Evolutionary conservation across 2,113 vertebrate genomes (phyloP).

Genomic region (Vombatus ursinus): DNA sequence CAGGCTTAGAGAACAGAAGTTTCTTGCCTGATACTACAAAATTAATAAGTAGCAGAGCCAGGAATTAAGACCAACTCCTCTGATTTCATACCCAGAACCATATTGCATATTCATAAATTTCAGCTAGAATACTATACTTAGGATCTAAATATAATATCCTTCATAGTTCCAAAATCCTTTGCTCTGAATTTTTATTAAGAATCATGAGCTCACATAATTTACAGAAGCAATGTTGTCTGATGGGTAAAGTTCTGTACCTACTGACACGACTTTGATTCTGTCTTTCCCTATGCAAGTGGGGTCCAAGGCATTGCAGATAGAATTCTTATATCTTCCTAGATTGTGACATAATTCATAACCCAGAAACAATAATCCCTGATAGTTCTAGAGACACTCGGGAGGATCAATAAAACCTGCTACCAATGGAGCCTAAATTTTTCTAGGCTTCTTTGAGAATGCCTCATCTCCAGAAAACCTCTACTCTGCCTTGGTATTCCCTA

Average conservation of each 20-base stretch:
- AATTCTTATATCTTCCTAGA: not conserved
- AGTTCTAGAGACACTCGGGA: slow-evolving; percentile 20
- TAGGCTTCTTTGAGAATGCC: not conserved
- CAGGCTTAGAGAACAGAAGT: not conserved
- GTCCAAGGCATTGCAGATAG: not conserved
- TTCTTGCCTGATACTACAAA: not conserved
- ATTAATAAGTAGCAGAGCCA: not conserved
- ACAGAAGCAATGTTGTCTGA: not conserved
- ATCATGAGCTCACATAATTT: not conserved
- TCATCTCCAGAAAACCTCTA: not conserved
- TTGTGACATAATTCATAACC: not conserved
- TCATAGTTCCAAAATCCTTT: not conserved
- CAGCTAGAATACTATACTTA: not conserved
- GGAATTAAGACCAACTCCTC: not conserved
- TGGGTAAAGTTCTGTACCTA: not conserved
- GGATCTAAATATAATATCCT: not conserved
- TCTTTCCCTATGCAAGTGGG: not conserved
- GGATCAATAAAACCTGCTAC: not conserved
- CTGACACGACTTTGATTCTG: not conserved
- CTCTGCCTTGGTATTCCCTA: not conserved
- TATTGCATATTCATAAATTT: not conserved
- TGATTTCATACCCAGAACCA: not conserved
- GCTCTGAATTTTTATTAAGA: not conserved
- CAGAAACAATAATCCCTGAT: not conserved
- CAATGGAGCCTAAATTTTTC: not conserved